Conservation (phyloP, 1,140 invertebrate species). For the Leptinotarsa defecta region DNA sequence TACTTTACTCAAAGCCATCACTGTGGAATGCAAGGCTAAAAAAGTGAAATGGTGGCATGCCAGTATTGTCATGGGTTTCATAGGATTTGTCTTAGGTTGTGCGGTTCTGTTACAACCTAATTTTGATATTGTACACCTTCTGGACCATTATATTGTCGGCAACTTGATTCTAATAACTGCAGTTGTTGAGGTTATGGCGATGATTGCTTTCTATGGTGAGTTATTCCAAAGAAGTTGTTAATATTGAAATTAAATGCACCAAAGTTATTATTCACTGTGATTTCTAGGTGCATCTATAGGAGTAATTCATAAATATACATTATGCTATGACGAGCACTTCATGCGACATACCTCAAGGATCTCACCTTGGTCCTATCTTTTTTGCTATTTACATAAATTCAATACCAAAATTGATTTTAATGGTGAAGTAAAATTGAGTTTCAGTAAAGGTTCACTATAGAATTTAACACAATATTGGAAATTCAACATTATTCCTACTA, state of each 20-base stretch:
- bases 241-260: not conserved
- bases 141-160: constrained; percentile 61
- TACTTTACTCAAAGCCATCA: constrained; percentile 57
- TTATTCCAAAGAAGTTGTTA: not conserved
- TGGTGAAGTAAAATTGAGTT: no score
- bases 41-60: constrained; percentile 56
- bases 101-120: constrained; percentile 42
- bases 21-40: constrained; percentile 53
- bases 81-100: constrained; percentile 53
- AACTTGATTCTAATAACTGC: constrained; percentile 57
- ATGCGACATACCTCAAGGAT: no score
- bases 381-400: no score
- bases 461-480: no score
- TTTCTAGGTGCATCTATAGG: no score
- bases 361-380: no score
- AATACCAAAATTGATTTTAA: no score
- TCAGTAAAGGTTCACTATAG: no score
- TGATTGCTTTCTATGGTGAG: constrained; percentile 60
- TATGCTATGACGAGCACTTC: no score
- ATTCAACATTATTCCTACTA: no score
- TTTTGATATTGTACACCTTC: constrained; percentile 56
- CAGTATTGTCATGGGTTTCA: constrained; percentile 47
- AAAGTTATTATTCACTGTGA: no score
- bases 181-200: constrained; percentile 58
- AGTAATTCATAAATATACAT: not conserved